Percentiles rank a stretch among this genome's conserved stretches.
These are phyloP conservation scores for Illadopsis cleaveri DNA, from an alignment of 2,113 vertebrate species.

Conservation along the genomic window DNA sequence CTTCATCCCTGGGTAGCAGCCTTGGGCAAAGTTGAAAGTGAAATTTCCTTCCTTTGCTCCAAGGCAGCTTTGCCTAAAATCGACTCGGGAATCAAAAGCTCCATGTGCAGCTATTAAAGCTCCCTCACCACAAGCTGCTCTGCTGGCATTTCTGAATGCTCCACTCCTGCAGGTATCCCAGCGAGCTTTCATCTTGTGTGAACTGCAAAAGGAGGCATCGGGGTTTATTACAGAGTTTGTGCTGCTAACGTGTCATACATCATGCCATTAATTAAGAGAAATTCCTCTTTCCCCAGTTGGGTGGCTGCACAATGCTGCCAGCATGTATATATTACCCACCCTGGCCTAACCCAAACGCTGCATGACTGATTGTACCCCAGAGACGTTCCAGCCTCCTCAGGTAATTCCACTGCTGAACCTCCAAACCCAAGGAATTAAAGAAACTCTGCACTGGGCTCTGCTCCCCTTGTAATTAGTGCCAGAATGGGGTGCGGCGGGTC, in stretches of 20 bases:
- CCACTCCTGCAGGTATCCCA: not conserved
- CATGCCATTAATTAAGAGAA: conserved; percentile 69
- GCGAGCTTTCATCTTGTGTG: conserved; percentile 21
- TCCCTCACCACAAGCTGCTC: conserved; percentile 24
- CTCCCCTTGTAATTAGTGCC: conserved; percentile 68
- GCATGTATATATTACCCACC: conserved; percentile 54
- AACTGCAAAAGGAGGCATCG: not conserved
- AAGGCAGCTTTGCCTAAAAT: conserved; percentile 30
- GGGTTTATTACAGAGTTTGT: conserved; percentile 28
- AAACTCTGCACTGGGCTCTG: conserved; percentile 57
- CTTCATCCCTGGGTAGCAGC: conserved; percentile 19
- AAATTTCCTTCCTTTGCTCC: conserved; percentile 33
- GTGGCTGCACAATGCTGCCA: conserved; percentile 39
- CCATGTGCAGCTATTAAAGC: conserved; percentile 40
- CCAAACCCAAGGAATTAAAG: conserved; percentile 62
- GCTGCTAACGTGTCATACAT: conserved; percentile 30
- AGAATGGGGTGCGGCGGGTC: conserved; percentile 60
- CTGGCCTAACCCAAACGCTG: conserved; percentile 23
- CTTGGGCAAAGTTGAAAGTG: conserved; percentile 30
- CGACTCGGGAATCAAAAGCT: conserved; percentile 4
- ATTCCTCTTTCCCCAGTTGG: conserved; percentile 57
- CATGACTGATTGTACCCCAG: conserved; percentile 56
- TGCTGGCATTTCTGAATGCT: conserved; percentile 14
- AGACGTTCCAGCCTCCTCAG: conserved; percentile 63
- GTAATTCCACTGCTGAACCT: conserved; percentile 56